These are phyloP conservation scores for Nasalis larvatus DNA, from an alignment of 2,113 vertebrate genomes.

Conservation along the genomic window DNA sequence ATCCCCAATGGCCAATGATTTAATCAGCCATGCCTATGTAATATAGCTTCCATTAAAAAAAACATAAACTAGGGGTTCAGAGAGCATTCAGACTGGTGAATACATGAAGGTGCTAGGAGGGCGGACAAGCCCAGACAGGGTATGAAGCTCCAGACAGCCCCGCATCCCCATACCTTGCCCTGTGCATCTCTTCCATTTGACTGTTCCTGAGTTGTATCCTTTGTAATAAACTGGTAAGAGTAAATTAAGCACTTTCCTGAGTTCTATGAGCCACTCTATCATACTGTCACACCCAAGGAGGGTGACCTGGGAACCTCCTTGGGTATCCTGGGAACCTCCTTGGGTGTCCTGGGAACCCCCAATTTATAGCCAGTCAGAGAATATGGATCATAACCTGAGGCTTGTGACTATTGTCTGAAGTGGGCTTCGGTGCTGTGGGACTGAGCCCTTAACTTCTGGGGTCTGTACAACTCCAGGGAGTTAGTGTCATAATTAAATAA, in stretches of 20 bases:
- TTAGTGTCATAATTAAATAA: background rate
- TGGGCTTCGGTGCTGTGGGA: background rate
- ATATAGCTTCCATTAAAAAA: background rate
- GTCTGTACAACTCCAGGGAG: background rate
- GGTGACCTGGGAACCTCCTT: background rate
- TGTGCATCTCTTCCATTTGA: background rate
- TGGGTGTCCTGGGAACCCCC: background rate
- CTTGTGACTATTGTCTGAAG: background rate
- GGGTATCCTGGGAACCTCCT: background rate
- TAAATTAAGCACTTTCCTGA: background rate
- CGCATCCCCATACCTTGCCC: too few species aligned
- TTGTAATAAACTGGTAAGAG: background rate
- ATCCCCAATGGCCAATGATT: background rate
- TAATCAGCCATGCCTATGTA: background rate
- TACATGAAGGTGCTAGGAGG: too few species aligned
- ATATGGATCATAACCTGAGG: background rate
- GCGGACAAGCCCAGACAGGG: too few species aligned
- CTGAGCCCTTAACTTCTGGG: background rate
- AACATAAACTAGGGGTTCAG: background rate
- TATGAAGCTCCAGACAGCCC: too few species aligned
- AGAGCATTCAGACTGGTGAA: background rate
- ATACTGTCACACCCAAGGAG: background rate
- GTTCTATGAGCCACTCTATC: background rate
- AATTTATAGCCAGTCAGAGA: background rate
- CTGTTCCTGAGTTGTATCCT: background rate